phyloP scores from a whole-genome alignment of 1,140 invertebrate genomes.

The Tetraneura akinire region DNA sequence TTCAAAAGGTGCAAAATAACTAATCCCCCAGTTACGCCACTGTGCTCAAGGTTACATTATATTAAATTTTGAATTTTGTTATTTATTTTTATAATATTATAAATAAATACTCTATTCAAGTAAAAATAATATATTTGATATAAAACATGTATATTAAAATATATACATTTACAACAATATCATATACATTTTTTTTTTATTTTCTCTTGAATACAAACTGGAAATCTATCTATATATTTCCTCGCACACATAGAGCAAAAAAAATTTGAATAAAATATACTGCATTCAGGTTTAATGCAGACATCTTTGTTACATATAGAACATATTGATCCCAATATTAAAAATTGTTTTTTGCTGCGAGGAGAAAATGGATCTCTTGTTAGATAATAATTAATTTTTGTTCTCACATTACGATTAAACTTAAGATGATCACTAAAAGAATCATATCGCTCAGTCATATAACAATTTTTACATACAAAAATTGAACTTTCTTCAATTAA shows the following conservation, averaged over 20 bases:
- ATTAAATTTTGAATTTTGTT: no score
- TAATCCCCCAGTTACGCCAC: no score
- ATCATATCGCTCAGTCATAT: conserved; percentile 43
- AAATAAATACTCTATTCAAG: no score
- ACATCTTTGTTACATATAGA: conserved; percentile 47
- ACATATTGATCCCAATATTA: conserved; percentile 45
- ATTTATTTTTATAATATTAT: no score
- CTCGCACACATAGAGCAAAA: conserved; percentile 45
- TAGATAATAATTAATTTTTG: conserved; percentile 46
- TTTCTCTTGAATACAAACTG: conserved; percentile 44
- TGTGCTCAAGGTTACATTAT: no score
- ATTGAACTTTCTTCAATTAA: conserved; percentile 23
- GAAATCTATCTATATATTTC: conserved; percentile 40
- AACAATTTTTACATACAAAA: conserved; percentile 41
- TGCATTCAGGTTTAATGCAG: conserved; percentile 47
- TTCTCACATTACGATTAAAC: conserved; percentile 41
- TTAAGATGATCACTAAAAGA: conserved; percentile 22
- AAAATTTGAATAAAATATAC: conserved; percentile 48
- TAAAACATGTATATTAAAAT: no score
- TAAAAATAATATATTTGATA: no score
- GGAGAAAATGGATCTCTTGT: conserved; percentile 51
- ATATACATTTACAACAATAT: no score
- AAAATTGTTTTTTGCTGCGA: conserved; percentile 28
- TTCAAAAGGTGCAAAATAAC: no score
- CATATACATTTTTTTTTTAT: conserved; percentile 34